phyloP scores from a whole-genome alignment of 1,140 invertebrate species.

The Panagrolaimus sp. region DNA sequence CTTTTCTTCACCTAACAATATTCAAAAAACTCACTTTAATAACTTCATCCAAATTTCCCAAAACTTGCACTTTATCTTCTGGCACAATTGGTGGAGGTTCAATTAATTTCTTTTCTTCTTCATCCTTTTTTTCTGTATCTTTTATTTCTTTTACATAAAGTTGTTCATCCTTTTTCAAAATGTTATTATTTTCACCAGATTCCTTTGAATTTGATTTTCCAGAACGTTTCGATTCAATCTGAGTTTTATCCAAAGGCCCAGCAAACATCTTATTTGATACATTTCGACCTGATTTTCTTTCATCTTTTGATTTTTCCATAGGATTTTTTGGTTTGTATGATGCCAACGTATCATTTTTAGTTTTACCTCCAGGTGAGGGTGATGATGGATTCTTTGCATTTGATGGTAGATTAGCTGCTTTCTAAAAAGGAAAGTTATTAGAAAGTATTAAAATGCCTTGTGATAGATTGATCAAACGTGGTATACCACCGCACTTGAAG shows the following conservation, averaged over 20 bases:
- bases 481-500: no score
- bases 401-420: no score
- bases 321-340: no score
- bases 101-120: not conserved
- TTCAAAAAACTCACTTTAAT: not conserved
- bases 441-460: no score
- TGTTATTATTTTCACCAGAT: not conserved
- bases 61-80: not conserved
- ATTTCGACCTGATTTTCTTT: not conserved
- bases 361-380: no score
- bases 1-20: no score
- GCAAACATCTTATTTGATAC: not conserved
- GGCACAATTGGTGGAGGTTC: slow-evolving; percentile 8
- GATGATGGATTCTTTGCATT: no score
- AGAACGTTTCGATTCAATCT: not conserved
- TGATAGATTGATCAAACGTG: no score
- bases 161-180: not conserved
- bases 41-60: not conserved
- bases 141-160: not conserved
- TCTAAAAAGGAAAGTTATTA: no score
- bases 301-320: no score
- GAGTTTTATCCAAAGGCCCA: slow-evolving; percentile 3
- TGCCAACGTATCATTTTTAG: no score
- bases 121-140: slow-evolving; percentile 2
- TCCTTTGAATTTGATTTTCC: not conserved